Evolutionary conservation across 2,113 vertebrate species (phyloP).

Genomic region (Notothenia rossii): DNA sequence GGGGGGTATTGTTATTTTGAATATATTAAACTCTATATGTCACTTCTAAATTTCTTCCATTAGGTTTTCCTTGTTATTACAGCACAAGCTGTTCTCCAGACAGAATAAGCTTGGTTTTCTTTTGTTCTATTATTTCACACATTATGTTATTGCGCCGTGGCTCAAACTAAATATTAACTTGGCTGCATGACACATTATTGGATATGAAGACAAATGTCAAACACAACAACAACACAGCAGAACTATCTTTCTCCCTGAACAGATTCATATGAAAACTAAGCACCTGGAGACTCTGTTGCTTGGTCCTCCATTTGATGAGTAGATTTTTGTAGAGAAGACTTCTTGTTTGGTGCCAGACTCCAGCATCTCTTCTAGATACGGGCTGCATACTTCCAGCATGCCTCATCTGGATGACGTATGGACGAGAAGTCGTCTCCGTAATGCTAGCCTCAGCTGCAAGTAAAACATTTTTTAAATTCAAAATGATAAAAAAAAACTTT

Average conservation of each 20-base stretch:
- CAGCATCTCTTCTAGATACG: conserved; percentile 75
- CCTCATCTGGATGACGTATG: conserved; percentile 71
- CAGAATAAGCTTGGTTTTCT: neutral
- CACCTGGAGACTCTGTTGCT: conserved; percentile 88
- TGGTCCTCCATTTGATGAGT: conserved; percentile 91
- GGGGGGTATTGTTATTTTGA: neutral
- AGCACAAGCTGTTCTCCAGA: neutral
- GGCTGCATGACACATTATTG: neutral
- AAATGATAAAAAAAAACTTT: neutral
- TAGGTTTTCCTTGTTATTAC: neutral
- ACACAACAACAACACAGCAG: neutral
- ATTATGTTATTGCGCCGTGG: neutral
- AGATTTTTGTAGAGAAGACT: conserved; percentile 90
- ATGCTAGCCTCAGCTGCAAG: conserved; percentile 75
- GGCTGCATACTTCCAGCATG: conserved; percentile 78
- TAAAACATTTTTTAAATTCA: neutral
- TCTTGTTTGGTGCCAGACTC: conserved; percentile 85
- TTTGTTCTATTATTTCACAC: neutral
- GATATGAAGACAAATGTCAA: neutral
- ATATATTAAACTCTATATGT: neutral
- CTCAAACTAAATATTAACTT: neutral
- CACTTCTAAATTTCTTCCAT: neutral
- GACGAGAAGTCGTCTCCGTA: conserved; percentile 54
- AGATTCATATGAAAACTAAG: neutral
- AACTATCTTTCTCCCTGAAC: neutral